Conservation (phyloP, 2,797 vertebrate genomes). For the Siniperca scherzeri region DNA sequence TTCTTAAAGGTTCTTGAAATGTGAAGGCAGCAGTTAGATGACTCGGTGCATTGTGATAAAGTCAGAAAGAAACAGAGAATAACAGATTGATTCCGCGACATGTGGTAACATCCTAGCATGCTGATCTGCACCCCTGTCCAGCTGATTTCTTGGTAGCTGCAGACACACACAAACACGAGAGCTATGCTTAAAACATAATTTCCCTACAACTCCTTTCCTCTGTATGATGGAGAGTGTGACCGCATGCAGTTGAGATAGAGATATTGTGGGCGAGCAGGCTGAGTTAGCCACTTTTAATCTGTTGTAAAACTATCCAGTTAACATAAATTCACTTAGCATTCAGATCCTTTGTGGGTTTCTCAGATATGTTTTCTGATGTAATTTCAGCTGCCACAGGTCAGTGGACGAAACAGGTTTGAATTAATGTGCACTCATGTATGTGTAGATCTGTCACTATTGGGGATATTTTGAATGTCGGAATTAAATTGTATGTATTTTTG, state of each 20-base stretch:
- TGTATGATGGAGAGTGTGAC: conserved; percentile 33
- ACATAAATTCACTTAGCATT: conserved; percentile 42
- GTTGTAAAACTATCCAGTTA: conserved; percentile 30
- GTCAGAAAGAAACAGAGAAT: conserved; percentile 12
- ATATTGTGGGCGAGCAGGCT: neutral
- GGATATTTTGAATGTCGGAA: conserved; percentile 51
- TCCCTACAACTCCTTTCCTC: conserved; percentile 31
- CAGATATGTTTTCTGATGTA: conserved; percentile 29
- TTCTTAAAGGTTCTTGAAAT: conserved; percentile 37
- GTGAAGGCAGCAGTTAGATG: neutral
- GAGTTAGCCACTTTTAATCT: conserved; percentile 24
- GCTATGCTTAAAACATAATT: conserved; percentile 25
- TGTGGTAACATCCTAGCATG: conserved; percentile 59
- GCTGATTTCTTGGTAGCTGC: conserved; percentile 50
- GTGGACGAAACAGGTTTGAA: conserved; percentile 20
- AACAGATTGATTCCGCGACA: conserved; percentile 22
- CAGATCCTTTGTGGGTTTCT: conserved; percentile 38
- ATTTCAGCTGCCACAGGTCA: conserved; percentile 29
- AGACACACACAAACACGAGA: conserved; percentile 24
- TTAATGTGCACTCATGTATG: conserved; percentile 30
- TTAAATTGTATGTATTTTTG: conserved; percentile 74
- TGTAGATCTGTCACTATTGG: conserved; percentile 28
- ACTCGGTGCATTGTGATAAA: conserved; percentile 13
- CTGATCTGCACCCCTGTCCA: conserved; percentile 39
- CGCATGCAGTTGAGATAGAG: conserved; percentile 53